phyloP scores from a whole-genome alignment of 53 echinoderm and acorn worm species.

The Arbacia lixula region DNA sequence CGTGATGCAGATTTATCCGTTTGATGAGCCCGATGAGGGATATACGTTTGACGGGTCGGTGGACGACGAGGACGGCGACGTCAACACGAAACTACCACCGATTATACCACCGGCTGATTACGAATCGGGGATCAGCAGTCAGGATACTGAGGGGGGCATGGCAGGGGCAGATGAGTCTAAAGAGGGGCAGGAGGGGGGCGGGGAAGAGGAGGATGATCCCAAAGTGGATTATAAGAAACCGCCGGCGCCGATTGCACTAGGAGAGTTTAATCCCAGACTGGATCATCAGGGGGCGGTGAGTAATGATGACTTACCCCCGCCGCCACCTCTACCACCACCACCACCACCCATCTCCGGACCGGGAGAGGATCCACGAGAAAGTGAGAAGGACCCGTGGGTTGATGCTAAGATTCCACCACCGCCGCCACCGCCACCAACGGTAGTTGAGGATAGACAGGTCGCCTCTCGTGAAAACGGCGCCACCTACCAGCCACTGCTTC shows the following conservation, averaged over 20 bases:
- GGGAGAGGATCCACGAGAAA: not conserved
- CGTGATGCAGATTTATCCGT: not conserved
- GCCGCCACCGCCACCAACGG: not conserved
- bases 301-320: not conserved
- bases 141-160: not conserved
- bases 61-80: too few species aligned
- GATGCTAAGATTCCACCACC: not conserved
- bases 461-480: not conserved
- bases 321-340: conserved; percentile 2
- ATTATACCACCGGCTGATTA: not conserved
- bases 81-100: too few species aligned
- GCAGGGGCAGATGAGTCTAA: not conserved
- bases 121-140: not conserved
- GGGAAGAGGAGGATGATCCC: not conserved
- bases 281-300: not conserved
- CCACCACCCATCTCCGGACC: not conserved
- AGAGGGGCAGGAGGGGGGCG: not conserved
- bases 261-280: not conserved
- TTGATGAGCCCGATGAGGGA: not conserved
- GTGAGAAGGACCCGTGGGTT: not conserved
- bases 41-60: too few species aligned
- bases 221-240: too few species aligned
- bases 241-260: too few species aligned
- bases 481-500: not conserved
- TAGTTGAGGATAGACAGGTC: not conserved